Conservation (phyloP, 2,888 invertebrate genomes). For the Drosophila borealis region DNA sequence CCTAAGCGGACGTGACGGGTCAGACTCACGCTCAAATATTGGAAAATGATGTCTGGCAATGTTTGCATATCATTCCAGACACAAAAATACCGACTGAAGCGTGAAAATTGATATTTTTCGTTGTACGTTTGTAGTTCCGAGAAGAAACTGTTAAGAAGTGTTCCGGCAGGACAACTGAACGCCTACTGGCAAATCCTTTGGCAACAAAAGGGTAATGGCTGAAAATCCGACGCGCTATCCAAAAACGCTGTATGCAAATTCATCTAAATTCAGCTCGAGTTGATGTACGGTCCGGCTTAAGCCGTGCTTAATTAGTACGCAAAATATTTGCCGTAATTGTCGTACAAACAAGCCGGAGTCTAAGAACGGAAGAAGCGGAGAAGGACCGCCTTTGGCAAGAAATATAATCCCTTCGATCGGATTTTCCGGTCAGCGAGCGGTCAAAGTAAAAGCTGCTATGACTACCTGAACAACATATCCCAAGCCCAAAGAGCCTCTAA, state of each 20-base stretch:
- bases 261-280: not conserved
- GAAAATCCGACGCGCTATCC: slow-evolving; percentile 71
- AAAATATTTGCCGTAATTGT: slow-evolving; percentile 83
- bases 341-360: slow-evolving; percentile 43
- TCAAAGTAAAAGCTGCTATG: slow-evolving; percentile 4
- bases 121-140: slow-evolving; percentile 11
- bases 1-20: slow-evolving; percentile 35
- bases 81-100: slow-evolving; percentile 32
- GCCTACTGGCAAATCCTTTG: slow-evolving; percentile 70
- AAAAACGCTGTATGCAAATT: slow-evolving; percentile 65
- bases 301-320: slow-evolving; percentile 80
- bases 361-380: slow-evolving; percentile 13
- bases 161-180: slow-evolving; percentile 45
- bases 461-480: slow-evolving; percentile 49
- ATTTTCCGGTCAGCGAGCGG: slow-evolving; percentile 78
- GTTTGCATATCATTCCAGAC: slow-evolving; percentile 73
- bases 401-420: slow-evolving; percentile 81
- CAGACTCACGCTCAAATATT: slow-evolving; percentile 70
- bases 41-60: slow-evolving; percentile 78
- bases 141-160: slow-evolving; percentile 25
- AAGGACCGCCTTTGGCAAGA: slow-evolving; percentile 23
- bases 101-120: slow-evolving; percentile 42
- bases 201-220: slow-evolving; percentile 81
- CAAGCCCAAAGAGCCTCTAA: slow-evolving; percentile 18
- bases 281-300: slow-evolving; percentile 18